Conservation (phyloP, 1,140 invertebrate species). For the Steinernema feltiae region DNA sequence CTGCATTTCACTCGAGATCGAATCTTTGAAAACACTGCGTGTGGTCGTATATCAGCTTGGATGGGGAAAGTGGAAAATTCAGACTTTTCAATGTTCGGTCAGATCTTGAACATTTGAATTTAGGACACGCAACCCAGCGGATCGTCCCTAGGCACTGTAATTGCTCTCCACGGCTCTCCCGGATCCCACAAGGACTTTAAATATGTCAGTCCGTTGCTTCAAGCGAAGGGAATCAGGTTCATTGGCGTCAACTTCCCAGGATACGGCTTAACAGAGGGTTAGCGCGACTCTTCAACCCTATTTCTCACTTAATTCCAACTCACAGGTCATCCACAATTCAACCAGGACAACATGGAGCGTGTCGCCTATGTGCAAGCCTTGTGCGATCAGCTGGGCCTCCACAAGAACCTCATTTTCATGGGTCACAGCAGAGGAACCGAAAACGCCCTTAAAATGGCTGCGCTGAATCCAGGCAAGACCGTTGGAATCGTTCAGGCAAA, state of each 20-base stretch:
- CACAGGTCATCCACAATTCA: background rate
- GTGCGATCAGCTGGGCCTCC: background rate
- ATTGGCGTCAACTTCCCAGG: constrained; percentile 19
- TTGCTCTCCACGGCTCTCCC: constrained; percentile 8
- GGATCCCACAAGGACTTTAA: constrained; percentile 20
- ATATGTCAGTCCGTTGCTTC: background rate
- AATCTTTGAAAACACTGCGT: background rate
- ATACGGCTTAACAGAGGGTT: background rate
- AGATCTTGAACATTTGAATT: background rate
- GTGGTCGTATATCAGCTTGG: no score
- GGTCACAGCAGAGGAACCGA: constrained; percentile 18
- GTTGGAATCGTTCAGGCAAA: constrained; percentile 12
- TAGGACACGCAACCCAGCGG: constrained; percentile 5
- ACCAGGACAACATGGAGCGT: constrained; percentile 1
- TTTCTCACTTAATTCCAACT: background rate
- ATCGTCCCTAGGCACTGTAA: background rate
- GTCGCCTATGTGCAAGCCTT: background rate
- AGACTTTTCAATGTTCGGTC: background rate
- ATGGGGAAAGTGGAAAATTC: no score
- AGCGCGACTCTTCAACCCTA: background rate
- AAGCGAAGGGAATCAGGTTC: constrained; percentile 1
- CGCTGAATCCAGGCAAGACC: background rate
- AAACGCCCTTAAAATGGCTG: constrained; percentile 12
- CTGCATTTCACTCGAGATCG: no score
- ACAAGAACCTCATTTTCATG: constrained; percentile 18